Base-by-base conservation (phyloP, 2,888 invertebrate genomes). In the Coenonympha glycerion region DNA sequence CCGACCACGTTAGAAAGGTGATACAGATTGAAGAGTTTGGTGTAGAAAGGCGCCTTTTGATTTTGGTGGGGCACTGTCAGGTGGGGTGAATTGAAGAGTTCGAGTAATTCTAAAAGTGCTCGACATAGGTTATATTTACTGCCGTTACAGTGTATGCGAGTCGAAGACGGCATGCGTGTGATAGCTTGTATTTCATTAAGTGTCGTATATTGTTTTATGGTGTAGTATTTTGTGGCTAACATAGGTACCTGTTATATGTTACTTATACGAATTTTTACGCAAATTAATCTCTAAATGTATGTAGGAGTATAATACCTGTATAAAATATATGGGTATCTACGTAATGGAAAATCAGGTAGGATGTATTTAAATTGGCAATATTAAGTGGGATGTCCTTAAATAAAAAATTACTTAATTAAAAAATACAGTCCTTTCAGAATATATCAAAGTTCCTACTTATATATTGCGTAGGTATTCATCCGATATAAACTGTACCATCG, bases 1-100 rank as follows among this genome's bases (percentile, higher is more conserved):
- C 76, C 75, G 72, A 55, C 70, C 51, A 61, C 59, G 63, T 76
- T 79, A 67, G 74, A 79, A 77, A 80, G 79, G 67, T 65, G 51
- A 59, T 49, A 49, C 53, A 34, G 53, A 52, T 49, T 52, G 47
- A 45, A 49, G 50, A 33, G 31, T 56, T 52, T 52, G 40, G 9
- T 19, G 47, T 47, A 67, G 73, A 71, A 69, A 72, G 72, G 71
- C 53, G 54, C 6, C 57, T 60, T 64, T 60, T 57, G 33, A 53
- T 62, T 56, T 68, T 69, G 73, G 79, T 71, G 74, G 79, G 74
- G 74, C 65, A 60, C 16, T 22, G 26, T 15, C 66, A 59, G 67
- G 77, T 74, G 79, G 78, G 80, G 76, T 79, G 66, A 66, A 57
- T 61, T 55, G 54, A 50, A 50, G 56, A 57, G n/a, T n/a, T n/a